phyloP scores from a whole-genome alignment of 64 coral and sea anemone genomes.

The Stylophora pistillata region DNA sequence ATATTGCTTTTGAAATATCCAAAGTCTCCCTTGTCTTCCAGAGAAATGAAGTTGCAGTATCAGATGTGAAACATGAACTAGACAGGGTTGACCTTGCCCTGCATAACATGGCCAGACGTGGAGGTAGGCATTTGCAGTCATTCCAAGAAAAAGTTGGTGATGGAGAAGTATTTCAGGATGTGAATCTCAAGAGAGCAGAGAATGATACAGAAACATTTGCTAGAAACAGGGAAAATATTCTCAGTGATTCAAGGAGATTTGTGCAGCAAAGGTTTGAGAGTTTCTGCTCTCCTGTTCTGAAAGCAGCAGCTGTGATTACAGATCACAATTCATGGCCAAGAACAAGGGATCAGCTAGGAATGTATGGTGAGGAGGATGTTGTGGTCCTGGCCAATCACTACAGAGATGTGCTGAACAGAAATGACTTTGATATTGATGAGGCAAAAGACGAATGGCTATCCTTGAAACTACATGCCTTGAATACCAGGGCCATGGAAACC shows the following conservation, averaged over 20 bases:
- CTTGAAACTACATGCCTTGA: constrained; percentile 10
- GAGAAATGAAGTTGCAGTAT: constrained; percentile 58
- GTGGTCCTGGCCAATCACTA: constrained; percentile 29
- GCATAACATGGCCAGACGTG: constrained; percentile 51
- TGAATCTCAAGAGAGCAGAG: constrained; percentile 56
- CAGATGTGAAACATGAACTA: constrained; percentile 66
- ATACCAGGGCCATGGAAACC: constrained; percentile 42
- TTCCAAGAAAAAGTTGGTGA: constrained; percentile 62
- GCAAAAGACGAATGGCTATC: constrained; percentile 25
- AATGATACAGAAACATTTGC: constrained; percentile 57
- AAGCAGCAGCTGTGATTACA: constrained; percentile 44
- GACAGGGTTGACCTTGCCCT: constrained; percentile 44
- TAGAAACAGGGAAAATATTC: constrained; percentile 55
- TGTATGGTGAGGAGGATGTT: constrained; percentile 58
- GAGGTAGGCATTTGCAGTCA: constrained; percentile 39
- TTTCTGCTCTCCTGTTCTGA: constrained; percentile 40
- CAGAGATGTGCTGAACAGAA: constrained; percentile 23
- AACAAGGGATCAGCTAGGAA: constrained; percentile 39
- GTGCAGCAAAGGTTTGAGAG: constrained; percentile 50
- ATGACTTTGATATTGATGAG: constrained; percentile 28
- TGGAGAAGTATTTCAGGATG: constrained; percentile 55
- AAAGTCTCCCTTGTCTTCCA: constrained; percentile 62
- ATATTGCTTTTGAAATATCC: constrained; percentile 53
- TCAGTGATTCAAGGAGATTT: constrained; percentile 48
- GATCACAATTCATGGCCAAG: constrained; percentile 59